These are phyloP conservation scores for Atta colombica DNA, from an alignment of 1,140 invertebrate species.

Conservation along the genomic window DNA sequence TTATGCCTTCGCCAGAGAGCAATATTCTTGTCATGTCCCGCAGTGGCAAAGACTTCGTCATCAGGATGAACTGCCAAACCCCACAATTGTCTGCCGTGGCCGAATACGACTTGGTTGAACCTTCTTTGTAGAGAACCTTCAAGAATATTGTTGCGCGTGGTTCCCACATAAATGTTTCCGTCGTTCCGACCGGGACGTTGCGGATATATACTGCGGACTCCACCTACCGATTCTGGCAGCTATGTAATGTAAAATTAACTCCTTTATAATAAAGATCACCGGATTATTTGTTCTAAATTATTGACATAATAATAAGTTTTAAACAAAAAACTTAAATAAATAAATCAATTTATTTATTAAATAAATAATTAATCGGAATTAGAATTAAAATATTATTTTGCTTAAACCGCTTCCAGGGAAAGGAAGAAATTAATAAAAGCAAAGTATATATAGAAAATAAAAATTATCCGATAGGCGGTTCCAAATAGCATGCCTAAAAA, in stretches of 20 bases:
- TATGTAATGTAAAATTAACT: slow-evolving; percentile 83
- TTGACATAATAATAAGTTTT: neutral
- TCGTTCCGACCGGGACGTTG: slow-evolving; percentile 94
- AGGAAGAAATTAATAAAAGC: neutral
- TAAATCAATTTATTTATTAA: neutral
- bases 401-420: neutral
- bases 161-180: slow-evolving; percentile 96
- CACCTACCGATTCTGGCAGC: slow-evolving; percentile 94
- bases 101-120: slow-evolving; percentile 96
- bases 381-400: neutral
- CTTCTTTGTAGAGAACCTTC: slow-evolving; percentile 96
- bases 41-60: slow-evolving; percentile 96
- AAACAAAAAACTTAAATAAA: neutral
- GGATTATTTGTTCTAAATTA: neutral
- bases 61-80: slow-evolving; percentile 96
- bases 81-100: slow-evolving; percentile 96
- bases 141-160: slow-evolving; percentile 96
- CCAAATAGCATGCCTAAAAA: neutral
- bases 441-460: neutral
- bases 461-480: neutral
- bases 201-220: slow-evolving; percentile 95
- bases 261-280: neutral
- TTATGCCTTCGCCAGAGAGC: slow-evolving; percentile 96
- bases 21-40: slow-evolving; percentile 96
- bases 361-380: neutral